Base-by-base conservation (phyloP, 92 coral and sea anemone species). In the Zoanthus gigantus region DNA sequence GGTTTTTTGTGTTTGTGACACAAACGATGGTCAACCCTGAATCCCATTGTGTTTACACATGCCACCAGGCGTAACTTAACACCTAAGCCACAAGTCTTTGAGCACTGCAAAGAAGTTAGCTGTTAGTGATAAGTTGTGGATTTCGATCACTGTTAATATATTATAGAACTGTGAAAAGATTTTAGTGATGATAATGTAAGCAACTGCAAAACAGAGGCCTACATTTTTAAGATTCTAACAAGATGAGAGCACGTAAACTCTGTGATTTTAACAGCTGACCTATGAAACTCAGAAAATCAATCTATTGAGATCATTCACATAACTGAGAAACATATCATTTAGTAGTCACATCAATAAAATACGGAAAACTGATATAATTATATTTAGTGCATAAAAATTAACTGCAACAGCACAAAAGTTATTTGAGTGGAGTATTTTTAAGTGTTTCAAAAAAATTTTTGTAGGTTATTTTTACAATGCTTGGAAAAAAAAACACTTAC, bases 31-130 rank as follows among this genome's bases (percentile, higher is more conserved):
- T 80, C 85, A 42, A 80, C 85, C 74, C 74, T 47, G 23, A 3
- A 46, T 80, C 85, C 85, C 69, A 11, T 65, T 63, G 53, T 44
- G 85, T 63, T 67, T 63, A 80, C 57, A 75, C 98, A 96, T 12
- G 88, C 90, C 28, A 94, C 92, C 37, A 68, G 79, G 5, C 98
- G 98, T 61, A 57, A 74, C 47, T 79, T 89, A 11, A 91, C 68
- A 9, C 98, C 98, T 52, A 69, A 83, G 12, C 98, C 98, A 60
- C 99, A 96, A 11, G 91, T 88, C 56, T 93, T 94, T 56, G 99
- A 96, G 81, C 99, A 96, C 98, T 94, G 88, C 29, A 89, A 86
- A 6, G 86, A 37, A 72, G 86, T 68, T 56, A 52, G 72, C 57
- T 53, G 76, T 61, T 54, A 61, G 79, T 71, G 67, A 14, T 57